Base-by-base conservation (phyloP, 2,888 invertebrate species). In the Sarcophaga carnaria region DNA sequence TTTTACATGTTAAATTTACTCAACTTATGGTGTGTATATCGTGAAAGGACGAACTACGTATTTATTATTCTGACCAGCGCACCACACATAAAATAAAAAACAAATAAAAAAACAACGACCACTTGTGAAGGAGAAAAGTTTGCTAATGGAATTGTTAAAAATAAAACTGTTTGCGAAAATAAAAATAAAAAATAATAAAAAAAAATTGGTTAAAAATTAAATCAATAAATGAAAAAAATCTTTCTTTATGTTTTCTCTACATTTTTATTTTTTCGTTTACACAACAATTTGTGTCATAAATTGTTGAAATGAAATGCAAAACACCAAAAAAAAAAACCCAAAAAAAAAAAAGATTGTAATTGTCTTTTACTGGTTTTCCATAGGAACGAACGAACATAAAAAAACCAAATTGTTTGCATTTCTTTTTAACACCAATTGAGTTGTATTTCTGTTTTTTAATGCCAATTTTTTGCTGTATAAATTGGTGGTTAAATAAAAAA, bases 291-390 rank as follows among this genome's bases (percentile, higher is more conserved):
- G 49, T 49, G 25, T 10, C 63, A 47, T 63, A 75, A 49, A 75
- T 64, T 64, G 63, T 75, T 49, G 20, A 8, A 11, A n/a, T 60
- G 10, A n/a, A 17, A 59, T n/a, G 11, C 8, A 74, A 47, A 12
- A 63, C 49, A 47, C 4, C 22, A 22, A 22, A 22, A 22, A 22
- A 1, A 20, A 47, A 63, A 47, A 75, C 27, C 0, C 5, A 6
- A 37, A 37, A 6, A 2, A 37, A 10, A 37, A 37, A 37, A 37
- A 2, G 8, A 37, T 2, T 37, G 37, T 37, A 75, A 64, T 64
- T 75, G 63, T 25, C 62, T 25, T 47, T 64, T 49, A 75, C 63
- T 63, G 63, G n/a, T 49, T 75, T 75, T 75, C 8, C 47, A 64
- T 25, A 25, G n/a, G 75, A 25, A 49, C 47, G 22, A 63, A 49